Evolutionary conservation across 2,888 invertebrate genomes (phyloP), one percentile per base, ranked within the genome.

Genomic region (Xylota segnis): DNA sequence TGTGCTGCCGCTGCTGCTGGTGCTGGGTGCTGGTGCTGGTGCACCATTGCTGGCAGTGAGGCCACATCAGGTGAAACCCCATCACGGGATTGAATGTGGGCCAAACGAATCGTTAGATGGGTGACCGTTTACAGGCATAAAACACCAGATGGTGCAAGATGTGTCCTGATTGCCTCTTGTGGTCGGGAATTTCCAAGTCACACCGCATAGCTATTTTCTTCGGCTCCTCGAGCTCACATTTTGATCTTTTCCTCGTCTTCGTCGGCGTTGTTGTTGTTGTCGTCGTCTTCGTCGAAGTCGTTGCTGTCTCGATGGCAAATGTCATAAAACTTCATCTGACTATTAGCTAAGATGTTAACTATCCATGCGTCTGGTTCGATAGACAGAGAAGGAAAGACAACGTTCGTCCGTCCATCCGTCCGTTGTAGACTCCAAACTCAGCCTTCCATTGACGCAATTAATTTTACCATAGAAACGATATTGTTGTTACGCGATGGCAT

Each of bases 41-140:
- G 14, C 45, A 56, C 23, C 78, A 37, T 47, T 52, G 23, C 40
- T 1, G 45, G 9, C 47, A 65, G 29, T 59, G 18, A 54, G 74
- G 50, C 74, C 68, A 58, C 66, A 32, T 78, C 78, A 83, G 79
- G 83, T 83, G 74, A 61, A 79, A 79, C 79, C 74, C 27, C 78
- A 72, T 58, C 72, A 83, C 45, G 50, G 37, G 63, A 47, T 65
- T 37, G 65, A 84, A 84, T 84, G 75, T 84, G 74, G 84, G 84
- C 65, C 84, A 84, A 81, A 47, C 45, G 37, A 70, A 75, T 84
- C 79, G 81, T 84, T 84, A 79, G 84, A 84, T 81, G 75, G 75
- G 81, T 59, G 84, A 75, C 75, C 84, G 84, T 81, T 84, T 79
- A 65, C 65, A 79, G 75, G 37, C 71, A 84, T 71, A 81, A 61